phyloP scores from a whole-genome alignment of 2,113 vertebrate genomes.

The Microtus montanus region DNA sequence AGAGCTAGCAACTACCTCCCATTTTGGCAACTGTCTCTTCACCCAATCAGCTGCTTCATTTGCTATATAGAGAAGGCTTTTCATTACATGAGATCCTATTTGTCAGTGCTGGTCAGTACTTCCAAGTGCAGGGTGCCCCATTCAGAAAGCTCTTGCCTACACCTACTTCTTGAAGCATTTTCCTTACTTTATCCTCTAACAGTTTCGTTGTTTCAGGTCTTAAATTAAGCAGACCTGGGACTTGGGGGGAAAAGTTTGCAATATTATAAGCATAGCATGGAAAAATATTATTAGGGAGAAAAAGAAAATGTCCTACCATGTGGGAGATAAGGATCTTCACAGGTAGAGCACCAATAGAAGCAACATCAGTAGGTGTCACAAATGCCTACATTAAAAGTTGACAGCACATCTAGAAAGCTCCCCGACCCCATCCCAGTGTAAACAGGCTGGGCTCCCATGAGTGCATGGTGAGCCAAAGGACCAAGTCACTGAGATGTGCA shows the following conservation, averaged over 20 bases:
- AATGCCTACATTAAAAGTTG: neutral
- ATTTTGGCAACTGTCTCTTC: neutral
- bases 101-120: neutral
- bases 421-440: neutral
- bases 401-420: neutral
- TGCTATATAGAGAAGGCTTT: neutral
- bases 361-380: neutral
- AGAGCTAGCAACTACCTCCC: neutral
- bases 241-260: neutral
- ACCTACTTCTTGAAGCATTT: neutral
- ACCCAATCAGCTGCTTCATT: neutral
- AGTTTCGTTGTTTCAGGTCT: neutral
- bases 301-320: neutral
- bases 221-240: neutral
- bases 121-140: neutral
- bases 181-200: neutral
- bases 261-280: neutral
- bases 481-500: neutral
- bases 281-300: neutral
- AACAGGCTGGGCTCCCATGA: neutral
- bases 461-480: neutral
- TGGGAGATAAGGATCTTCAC: neutral
- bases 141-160: neutral
- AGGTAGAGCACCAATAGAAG: neutral
- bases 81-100: neutral